These are phyloP conservation scores for Drymonia ruficornis DNA, from an alignment of 2,888 invertebrate genomes.

Conservation along the genomic window DNA sequence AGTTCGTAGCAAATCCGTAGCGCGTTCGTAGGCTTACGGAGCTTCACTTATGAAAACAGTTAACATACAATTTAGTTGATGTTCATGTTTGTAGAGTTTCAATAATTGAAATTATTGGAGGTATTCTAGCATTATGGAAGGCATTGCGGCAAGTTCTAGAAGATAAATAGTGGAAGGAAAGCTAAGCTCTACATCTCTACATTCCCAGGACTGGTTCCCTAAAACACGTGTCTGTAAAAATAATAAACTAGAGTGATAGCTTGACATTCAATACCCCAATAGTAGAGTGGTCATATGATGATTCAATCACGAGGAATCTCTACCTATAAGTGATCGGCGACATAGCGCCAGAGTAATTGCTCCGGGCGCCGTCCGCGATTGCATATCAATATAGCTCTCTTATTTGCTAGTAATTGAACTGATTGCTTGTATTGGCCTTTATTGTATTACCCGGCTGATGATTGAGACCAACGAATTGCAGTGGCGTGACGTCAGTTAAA, in stretches of 20 bases:
- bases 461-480: slow-evolving; percentile 55
- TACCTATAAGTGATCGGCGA: slow-evolving; percentile 12
- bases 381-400: slow-evolving; percentile 71
- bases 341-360: slow-evolving; percentile 60
- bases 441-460: slow-evolving; percentile 61
- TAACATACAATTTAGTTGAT: not conserved
- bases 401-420: slow-evolving; percentile 71
- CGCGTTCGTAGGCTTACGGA: slow-evolving; percentile 32
- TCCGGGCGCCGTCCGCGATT: slow-evolving; percentile 68
- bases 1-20: slow-evolving; percentile 19
- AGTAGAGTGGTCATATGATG: slow-evolving; percentile 1
- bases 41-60: slow-evolving; percentile 6
- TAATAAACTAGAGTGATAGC: no score
- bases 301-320: slow-evolving; percentile 6
- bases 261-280: no score
- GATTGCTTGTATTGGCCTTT: slow-evolving; percentile 70
- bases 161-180: no score
- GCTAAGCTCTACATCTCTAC: no score
- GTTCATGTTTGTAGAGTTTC: no score
- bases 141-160: no score
- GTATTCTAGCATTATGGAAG: no score
- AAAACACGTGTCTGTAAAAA: no score
- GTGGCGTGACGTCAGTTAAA: slow-evolving; percentile 41
- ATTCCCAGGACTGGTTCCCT: no score
- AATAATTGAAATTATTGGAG: no score